phyloP scores from a whole-genome alignment of 37 sponge, comb jelly and placozoan species.

The Aplysina aerophoba region DNA sequence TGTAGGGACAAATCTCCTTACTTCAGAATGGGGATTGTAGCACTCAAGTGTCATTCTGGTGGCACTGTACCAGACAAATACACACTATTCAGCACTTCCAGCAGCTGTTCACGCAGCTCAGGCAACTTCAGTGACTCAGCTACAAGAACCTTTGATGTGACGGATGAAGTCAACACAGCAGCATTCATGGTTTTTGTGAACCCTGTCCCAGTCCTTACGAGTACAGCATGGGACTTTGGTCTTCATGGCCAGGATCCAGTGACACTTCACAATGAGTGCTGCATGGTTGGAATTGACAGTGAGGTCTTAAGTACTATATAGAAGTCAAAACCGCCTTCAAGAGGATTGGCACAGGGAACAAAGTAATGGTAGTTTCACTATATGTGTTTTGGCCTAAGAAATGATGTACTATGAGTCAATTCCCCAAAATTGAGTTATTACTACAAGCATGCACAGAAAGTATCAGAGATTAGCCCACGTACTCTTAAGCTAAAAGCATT shows the following conservation, averaged over 20 bases:
- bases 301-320: too few relatives aligned
- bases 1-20: not conserved
- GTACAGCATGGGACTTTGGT: too few relatives aligned
- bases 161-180: too few relatives aligned
- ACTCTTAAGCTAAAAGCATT: not conserved
- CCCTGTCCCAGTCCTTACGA: too few relatives aligned
- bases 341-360: too few relatives aligned
- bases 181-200: too few relatives aligned
- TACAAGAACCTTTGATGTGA: too few relatives aligned
- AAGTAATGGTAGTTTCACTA: too few relatives aligned
- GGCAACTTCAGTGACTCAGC: constrained; percentile 8
- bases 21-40: not conserved
- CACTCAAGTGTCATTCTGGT: constrained; percentile 15
- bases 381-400: constrained; percentile 2
- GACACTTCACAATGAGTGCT: too few relatives aligned
- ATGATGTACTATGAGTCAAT: constrained; percentile 1
- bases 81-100: constrained; percentile 9
- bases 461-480: constrained; percentile 7
- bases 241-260: too few relatives aligned
- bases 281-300: too few relatives aligned
- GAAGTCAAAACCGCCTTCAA: too few relatives aligned
- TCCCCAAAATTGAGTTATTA: constrained; percentile 2
- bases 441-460: constrained; percentile 7
- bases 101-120: constrained; percentile 7
- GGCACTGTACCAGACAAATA: not conserved